Evolutionary conservation across 2,113 vertebrate species (phyloP).

Genomic region (western clawed frog (Xenopus tropicalis)): DNA sequence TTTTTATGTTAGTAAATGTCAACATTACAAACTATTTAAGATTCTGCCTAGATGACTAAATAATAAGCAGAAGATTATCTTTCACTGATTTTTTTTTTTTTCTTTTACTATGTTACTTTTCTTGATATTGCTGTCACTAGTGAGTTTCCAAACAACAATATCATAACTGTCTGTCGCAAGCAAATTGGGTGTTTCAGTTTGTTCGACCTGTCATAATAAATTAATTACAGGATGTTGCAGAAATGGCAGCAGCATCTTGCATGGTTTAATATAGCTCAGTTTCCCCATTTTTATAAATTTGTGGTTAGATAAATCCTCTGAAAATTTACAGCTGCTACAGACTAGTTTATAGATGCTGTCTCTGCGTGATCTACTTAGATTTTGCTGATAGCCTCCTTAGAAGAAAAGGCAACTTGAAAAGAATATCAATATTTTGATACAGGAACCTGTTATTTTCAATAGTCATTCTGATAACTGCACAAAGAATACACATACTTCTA

Average conservation of each 20-base stretch:
- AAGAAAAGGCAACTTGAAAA: background rate
- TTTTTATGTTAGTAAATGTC: too few relatives aligned
- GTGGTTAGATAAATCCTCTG: slow-evolving; percentile 91
- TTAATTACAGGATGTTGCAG: slow-evolving; percentile 99
- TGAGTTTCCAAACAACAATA: slow-evolving; percentile 60
- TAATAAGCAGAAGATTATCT: too few relatives aligned
- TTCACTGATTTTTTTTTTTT: too few relatives aligned
- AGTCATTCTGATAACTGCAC: too few relatives aligned
- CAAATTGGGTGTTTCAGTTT: slow-evolving; percentile 98
- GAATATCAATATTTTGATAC: too few relatives aligned
- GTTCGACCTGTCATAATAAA: slow-evolving; percentile 97
- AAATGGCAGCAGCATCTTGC: slow-evolving; percentile 82
- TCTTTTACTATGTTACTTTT: background rate
- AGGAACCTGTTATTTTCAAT: too few relatives aligned
- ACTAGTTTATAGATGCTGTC: slow-evolving; percentile 77
- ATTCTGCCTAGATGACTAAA: too few relatives aligned
- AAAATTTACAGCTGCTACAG: slow-evolving; percentile 84
- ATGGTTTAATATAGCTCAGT: slow-evolving; percentile 92
- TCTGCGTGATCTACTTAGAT: slow-evolving; percentile 63
- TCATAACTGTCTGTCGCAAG: slow-evolving; percentile 85
- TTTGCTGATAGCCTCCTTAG: slow-evolving; percentile 55
- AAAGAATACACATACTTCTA: too few relatives aligned
- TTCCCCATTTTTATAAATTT: slow-evolving; percentile 94
- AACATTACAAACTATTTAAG: too few relatives aligned
- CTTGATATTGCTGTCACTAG: slow-evolving; percentile 45